Evolutionary conservation across 2,888 invertebrate genomes (phyloP).

Genomic region (Sarcophaga subvicina): DNA sequence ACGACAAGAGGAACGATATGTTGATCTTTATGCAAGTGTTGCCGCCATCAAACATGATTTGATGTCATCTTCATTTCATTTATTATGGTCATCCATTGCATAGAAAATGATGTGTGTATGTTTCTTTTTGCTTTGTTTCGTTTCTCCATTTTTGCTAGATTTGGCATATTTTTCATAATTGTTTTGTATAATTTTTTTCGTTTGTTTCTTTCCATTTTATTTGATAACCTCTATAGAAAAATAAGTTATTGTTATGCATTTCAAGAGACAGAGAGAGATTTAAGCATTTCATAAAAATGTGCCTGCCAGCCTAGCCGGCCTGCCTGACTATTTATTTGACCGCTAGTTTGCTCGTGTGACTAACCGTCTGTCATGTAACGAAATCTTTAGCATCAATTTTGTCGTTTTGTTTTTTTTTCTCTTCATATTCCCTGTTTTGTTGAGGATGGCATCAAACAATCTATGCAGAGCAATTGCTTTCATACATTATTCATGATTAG

Average conservation of each 20-base stretch:
- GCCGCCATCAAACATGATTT: slow-evolving; percentile 80
- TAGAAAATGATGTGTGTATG: slow-evolving; percentile 39
- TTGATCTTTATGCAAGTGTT: slow-evolving; percentile 77
- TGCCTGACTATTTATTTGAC: neutral
- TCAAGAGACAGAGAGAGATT: neutral
- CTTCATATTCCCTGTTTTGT: neutral
- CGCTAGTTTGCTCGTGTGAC: neutral
- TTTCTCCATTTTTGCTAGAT: slow-evolving; percentile 26
- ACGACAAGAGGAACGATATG: slow-evolving; percentile 52
- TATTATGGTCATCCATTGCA: slow-evolving; percentile 67
- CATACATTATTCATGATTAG: slow-evolving; percentile 68
- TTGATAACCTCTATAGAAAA: neutral
- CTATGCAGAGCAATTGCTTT: slow-evolving; percentile 67
- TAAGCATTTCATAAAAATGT: neutral
- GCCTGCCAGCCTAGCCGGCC: neutral
- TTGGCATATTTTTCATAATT: slow-evolving; percentile 62
- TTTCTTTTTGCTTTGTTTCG: neutral
- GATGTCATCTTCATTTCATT: slow-evolving; percentile 79
- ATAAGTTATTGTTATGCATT: slow-evolving; percentile 29
- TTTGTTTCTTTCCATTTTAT: neutral
- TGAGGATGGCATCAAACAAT: slow-evolving; percentile 57
- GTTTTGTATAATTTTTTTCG: neutral
- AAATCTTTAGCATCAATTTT: neutral
- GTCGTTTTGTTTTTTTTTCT: neutral
- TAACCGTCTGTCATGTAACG: slow-evolving; percentile 2